These are phyloP conservation scores for Esox masquinongy DNA, from an alignment of 2,797 vertebrate species.

Conservation along the genomic window DNA sequence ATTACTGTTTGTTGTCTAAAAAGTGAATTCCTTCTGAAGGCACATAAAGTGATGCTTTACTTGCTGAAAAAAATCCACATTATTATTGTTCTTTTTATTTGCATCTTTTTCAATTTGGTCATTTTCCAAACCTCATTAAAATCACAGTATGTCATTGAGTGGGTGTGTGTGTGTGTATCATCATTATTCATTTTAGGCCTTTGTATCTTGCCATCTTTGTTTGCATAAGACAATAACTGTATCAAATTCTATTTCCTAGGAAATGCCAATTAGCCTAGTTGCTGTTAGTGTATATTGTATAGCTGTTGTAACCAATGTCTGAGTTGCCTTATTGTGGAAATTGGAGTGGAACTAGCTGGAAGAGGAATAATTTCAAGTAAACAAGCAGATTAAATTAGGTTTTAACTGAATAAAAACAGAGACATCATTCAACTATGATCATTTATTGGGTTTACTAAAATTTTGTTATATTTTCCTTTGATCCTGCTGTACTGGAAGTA, in stretches of 20 bases:
- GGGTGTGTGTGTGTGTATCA: neutral
- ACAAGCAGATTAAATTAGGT: neutral
- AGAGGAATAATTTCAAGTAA: neutral
- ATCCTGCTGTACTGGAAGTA: no score
- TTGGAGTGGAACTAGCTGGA: neutral
- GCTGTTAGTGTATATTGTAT: neutral
- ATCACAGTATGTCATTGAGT: neutral
- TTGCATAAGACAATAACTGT: neutral
- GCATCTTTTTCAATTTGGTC: neutral
- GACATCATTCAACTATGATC: no score
- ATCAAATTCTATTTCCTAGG: neutral
- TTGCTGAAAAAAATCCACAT: no score
- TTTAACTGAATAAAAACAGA: no score
- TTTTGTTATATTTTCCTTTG: no score
- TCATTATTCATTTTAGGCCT: neutral
- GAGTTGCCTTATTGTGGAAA: neutral
- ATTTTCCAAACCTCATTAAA: conserved; percentile 3
- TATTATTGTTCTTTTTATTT: neutral
- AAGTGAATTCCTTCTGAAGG: no score
- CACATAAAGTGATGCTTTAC: no score
- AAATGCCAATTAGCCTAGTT: neutral
- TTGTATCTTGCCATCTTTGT: neutral
- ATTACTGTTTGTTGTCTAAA: neutral
- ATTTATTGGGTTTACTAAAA: no score
- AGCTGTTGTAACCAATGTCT: neutral